Conservation (phyloP, 1,140 invertebrate genomes). For the Pantala flavescens region DNA sequence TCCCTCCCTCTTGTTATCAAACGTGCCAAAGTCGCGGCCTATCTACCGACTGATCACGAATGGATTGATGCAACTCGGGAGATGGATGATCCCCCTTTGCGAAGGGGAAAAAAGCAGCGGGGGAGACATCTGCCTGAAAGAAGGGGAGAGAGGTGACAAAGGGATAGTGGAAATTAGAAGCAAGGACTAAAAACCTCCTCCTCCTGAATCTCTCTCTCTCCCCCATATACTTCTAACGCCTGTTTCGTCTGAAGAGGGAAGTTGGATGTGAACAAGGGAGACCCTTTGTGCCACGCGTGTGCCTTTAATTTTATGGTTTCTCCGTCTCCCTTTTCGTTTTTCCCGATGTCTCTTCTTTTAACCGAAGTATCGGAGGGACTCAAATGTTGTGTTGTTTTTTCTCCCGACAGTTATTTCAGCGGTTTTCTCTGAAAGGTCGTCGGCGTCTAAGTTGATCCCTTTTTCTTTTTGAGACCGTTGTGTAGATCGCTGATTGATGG, state of each 20-base stretch:
- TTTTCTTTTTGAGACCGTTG: too few species aligned
- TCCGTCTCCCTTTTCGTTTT: background rate
- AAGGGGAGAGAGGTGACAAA: background rate
- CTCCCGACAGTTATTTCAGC: too few species aligned
- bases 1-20: too few species aligned
- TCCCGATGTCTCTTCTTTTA: too few species aligned
- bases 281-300: background rate
- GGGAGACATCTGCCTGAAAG: background rate
- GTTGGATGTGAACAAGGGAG: background rate
- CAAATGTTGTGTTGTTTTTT: too few species aligned
- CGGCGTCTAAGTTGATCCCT: too few species aligned
- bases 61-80: background rate
- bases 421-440: too few species aligned
- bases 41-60: background rate
- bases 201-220: background rate
- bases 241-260: background rate
- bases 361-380: too few species aligned
- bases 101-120: background rate
- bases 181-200: background rate
- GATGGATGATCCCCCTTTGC: background rate
- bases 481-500: too few species aligned
- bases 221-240: background rate
- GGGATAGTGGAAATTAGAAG: slow-evolving; percentile 9
- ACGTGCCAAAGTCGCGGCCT: background rate
- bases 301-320: slow-evolving; percentile 6